Base-by-base conservation (phyloP, 2,797 vertebrate genomes). In the Bovichtus diacanthus region DNA sequence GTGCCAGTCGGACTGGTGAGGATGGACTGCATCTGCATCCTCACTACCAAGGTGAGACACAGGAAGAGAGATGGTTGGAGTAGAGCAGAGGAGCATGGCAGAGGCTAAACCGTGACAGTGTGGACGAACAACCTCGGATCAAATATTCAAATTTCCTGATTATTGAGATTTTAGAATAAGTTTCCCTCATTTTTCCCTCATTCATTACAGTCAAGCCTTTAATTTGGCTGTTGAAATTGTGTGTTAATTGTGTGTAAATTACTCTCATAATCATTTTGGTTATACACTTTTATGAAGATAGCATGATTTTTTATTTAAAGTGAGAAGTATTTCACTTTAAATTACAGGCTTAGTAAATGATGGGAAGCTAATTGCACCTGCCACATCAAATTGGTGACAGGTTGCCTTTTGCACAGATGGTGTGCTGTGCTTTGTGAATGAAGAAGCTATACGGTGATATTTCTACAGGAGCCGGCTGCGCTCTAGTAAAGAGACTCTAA, bases 21-120 rank as follows among this genome's bases (percentile, higher is more conserved):
- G 76, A 95, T 95, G 94, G 94, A 95, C 67, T 95, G 94, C 86
- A 93, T 95, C 73, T 95, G 94, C 76, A 94, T 95, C 85, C 92
- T 95, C 77, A 94, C 91, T 75, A 94, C 94, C 54, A 94, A 95
- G 94, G 94, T 94, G 91, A 94, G 94, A 77, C 47, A 43, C 10
- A 18, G 19, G 5, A 68, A 51, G 49, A 53, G 13, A 56, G 39
- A 19, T 41, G 27, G 6, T 41, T 43, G 63, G 27, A 62, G 29
- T 5, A 55, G 65, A 8, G 67, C 10, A 21, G 41, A 56, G 3
- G 13, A 12, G 41, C 29, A 38, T 15, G 3, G 8, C 16, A 36
- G 34, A 65, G 12, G 4, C 11, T 15, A 51, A 13, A 49, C n/a
- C 9, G 38, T 53, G 58, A 59, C 53, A 43, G 41, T 23, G 49